These are phyloP conservation scores for Drosophila malerkotliana DNA, from an alignment of 1,140 invertebrate species.

Conservation along the genomic window DNA sequence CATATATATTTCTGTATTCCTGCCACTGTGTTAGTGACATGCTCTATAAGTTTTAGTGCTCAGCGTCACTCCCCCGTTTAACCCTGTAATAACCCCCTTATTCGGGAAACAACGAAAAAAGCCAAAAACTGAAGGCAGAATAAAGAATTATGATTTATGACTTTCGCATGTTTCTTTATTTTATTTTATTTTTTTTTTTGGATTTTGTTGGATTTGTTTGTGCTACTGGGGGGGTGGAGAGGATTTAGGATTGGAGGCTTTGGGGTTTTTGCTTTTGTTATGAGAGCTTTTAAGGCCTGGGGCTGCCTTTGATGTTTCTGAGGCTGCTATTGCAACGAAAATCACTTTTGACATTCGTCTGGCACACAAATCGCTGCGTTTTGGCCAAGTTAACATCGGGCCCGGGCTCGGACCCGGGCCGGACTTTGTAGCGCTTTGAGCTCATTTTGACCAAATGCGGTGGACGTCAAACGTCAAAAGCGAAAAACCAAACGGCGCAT, in stretches of 20 bases:
- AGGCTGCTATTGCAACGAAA: conserved; percentile 51
- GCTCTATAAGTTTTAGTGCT: conserved; percentile 64
- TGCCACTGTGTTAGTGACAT: conserved; percentile 30
- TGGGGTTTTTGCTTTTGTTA: conserved; percentile 36
- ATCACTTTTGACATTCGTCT: conserved; percentile 73
- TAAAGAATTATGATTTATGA: conserved; percentile 80
- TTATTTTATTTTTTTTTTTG: conserved; percentile 19
- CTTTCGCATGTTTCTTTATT: conserved; percentile 69
- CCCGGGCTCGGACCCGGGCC: conserved; percentile 2
- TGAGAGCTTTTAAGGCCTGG: conserved; percentile 57
- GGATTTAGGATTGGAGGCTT: conserved; percentile 7
- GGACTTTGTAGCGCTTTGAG: too few species aligned
- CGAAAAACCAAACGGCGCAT: conserved; percentile 40
- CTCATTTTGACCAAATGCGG: conserved; percentile 66
- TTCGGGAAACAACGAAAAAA: conserved; percentile 14
- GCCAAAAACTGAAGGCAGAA: conserved; percentile 44
- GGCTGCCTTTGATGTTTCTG: conserved; percentile 41
- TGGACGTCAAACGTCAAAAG: conserved; percentile 38
- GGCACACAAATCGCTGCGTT: conserved; percentile 46
- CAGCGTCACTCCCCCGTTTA: conserved; percentile 3
- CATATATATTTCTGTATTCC: conserved; percentile 3
- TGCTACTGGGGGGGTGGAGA: too few species aligned
- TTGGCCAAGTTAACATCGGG: conserved; percentile 28
- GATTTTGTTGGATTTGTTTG: conserved; percentile 4
- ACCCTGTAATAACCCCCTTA: neutral